These are phyloP conservation scores for Papio anubis DNA, from an alignment of 2,113 vertebrate species.

Conservation along the genomic window DNA sequence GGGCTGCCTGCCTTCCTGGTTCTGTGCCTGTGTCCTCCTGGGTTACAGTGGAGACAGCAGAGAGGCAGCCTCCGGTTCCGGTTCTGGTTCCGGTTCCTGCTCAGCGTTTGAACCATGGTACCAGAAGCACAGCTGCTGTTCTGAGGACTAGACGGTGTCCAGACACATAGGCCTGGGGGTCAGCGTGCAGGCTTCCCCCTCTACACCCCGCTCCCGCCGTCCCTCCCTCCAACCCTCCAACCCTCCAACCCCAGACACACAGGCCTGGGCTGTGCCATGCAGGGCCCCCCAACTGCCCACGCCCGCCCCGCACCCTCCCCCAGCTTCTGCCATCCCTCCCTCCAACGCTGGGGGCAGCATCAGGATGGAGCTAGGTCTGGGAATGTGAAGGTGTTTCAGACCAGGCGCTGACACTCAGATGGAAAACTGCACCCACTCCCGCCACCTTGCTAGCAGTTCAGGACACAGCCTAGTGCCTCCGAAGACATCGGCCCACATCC, in stretches of 20 bases:
- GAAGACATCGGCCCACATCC: not conserved
- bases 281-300: no score
- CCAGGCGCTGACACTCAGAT: rapidly evolving
- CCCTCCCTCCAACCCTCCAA: no score
- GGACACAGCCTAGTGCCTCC: not conserved
- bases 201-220: no score
- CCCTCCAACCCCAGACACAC: no score
- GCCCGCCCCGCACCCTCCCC: no score
- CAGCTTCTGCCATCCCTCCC: not conserved
- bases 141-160: not conserved
- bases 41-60: no score
- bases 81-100: not conserved
- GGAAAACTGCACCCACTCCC: rapidly evolving
- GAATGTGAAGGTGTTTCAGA: not conserved
- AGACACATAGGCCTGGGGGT: no score
- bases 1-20: not conserved
- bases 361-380: not conserved
- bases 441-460: rapidly evolving
- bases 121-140: not conserved
- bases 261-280: no score
- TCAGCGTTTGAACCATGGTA: rapidly evolving
- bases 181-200: rapidly evolving
- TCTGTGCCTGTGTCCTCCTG: not conserved
- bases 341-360: rapidly evolving
- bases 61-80: rapidly evolving